A percentile compares a stretch with the other conserved stretches of the same genome.
phyloP scores from a whole-genome alignment of 2,113 vertebrate species.

The Phylloscopus trochiloides region DNA sequence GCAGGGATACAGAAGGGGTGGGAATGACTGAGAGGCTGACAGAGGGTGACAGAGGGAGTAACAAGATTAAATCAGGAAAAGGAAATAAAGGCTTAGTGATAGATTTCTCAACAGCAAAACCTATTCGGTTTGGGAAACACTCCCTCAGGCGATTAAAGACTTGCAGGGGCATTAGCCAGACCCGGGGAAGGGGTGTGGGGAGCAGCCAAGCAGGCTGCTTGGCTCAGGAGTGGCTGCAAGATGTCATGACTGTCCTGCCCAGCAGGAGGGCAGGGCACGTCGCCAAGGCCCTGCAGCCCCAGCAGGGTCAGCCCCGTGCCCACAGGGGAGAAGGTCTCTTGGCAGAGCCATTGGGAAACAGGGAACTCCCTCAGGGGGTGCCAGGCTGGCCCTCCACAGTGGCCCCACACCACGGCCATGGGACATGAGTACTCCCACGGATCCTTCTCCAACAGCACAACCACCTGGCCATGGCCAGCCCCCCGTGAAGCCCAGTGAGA shows the following conservation, averaged over 20 bases:
- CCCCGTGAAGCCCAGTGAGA: rapidly evolving
- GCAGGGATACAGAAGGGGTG: neutral
- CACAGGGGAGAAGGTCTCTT: rapidly evolving
- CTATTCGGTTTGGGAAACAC: neutral
- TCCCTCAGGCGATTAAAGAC: neutral
- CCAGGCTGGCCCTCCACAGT: too few relatives aligned
- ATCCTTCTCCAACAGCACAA: neutral
- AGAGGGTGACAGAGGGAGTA: neutral
- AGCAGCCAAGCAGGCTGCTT: rapidly evolving
- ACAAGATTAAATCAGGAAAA: neutral
- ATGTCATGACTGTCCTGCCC: rapidly evolving
- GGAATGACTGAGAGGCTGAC: neutral
- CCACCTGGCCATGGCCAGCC: neutral
- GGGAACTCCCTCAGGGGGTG: rapidly evolving
- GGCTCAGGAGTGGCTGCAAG: rapidly evolving
- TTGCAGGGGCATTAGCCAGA: neutral
- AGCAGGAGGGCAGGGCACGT: rapidly evolving
- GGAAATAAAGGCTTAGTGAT: slow-evolving; percentile 7
- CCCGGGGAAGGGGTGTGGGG: rapidly evolving
- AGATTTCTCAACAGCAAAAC: neutral
- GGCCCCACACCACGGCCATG: rapidly evolving
- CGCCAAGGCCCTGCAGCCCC: neutral
- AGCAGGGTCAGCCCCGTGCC: rapidly evolving
- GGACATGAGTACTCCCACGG: neutral
- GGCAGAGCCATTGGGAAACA: neutral